Percentiles rank a stretch among this genome's conserved stretches.
Conservation (phyloP, 2,888 invertebrate species). For the Tetragonula carbonaria region DNA sequence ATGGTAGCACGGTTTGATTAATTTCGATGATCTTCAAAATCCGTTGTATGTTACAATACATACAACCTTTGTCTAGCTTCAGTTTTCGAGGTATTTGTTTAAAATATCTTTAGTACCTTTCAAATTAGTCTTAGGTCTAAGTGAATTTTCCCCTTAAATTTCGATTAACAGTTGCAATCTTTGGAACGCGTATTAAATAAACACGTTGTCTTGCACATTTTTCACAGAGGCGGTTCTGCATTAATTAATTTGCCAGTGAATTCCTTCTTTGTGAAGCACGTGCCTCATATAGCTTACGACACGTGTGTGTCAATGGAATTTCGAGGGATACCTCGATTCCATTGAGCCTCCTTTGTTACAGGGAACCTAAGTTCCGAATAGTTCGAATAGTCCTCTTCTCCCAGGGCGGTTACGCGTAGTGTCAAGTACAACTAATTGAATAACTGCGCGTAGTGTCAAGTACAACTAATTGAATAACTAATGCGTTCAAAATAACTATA, state of each 20-base stretch:
- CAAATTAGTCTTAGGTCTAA: too few species aligned
- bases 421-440: background rate
- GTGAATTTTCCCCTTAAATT: too few species aligned
- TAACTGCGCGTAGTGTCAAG: background rate
- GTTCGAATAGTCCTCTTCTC: constrained; percentile 5
- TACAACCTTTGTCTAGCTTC: too few species aligned
- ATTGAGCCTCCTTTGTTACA: background rate
- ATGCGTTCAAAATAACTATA: background rate
- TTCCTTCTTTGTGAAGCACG: background rate
- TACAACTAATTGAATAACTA: background rate
- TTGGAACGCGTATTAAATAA: too few species aligned
- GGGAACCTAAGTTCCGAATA: constrained; percentile 6
- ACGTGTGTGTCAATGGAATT: background rate
- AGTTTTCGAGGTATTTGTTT: too few species aligned
- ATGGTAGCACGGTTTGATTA: too few species aligned
- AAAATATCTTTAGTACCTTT: too few species aligned
- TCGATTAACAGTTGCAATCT: too few species aligned
- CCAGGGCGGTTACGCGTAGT: background rate
- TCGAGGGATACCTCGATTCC: background rate
- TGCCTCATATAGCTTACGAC: background rate
- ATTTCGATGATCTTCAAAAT: too few species aligned
- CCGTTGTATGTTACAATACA: too few species aligned
- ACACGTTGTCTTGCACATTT: too few species aligned
- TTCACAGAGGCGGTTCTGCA: too few species aligned
- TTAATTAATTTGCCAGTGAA: constrained; percentile 9